These are phyloP conservation scores for Montipora sp. DNA, from an alignment of 64 coral and sea anemone genomes.

Conservation along the genomic window DNA sequence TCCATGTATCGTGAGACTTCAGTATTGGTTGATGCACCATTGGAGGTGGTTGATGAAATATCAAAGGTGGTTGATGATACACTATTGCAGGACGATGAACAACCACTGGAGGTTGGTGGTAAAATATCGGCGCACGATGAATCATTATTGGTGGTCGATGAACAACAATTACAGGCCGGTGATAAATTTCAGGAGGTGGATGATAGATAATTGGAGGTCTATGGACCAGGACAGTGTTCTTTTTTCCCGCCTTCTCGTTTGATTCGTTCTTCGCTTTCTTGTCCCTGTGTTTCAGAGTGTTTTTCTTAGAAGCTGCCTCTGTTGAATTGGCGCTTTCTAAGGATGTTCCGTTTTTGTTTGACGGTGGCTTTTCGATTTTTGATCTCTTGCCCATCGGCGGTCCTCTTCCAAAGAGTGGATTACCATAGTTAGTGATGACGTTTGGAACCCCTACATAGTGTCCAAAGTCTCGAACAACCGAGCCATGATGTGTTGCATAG, in stretches of 20 bases:
- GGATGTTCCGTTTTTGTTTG: constrained; percentile 37
- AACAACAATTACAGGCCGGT: constrained; percentile 88
- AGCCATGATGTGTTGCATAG: constrained; percentile 96
- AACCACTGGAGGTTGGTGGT: constrained; percentile 90
- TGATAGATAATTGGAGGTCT: constrained; percentile 94
- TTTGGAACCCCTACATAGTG: constrained; percentile 95
- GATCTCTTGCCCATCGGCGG: constrained; percentile 78
- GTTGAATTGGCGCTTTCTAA: neutral
- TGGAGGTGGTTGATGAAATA: constrained; percentile 92
- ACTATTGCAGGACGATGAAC: constrained; percentile 92
- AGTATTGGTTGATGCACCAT: constrained; percentile 82
- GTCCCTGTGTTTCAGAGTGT: neutral
- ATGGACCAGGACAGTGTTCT: constrained; percentile 81
- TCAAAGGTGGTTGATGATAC: constrained; percentile 86
- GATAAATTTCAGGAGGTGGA: constrained; percentile 93
- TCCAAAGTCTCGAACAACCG: constrained; percentile 93
- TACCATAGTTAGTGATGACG: constrained; percentile 89
- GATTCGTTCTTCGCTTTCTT: constrained; percentile 65
- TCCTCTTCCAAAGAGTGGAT: constrained; percentile 73
- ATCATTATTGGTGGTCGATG: constrained; percentile 92
- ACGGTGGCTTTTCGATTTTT: constrained; percentile 39
- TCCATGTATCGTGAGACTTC: constrained; percentile 88
- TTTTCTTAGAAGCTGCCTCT: neutral
- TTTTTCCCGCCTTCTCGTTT: constrained; percentile 76
- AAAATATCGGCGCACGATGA: constrained; percentile 79